These are phyloP conservation scores for Myoxocephalus aenaeus DNA, from an alignment of 2,797 vertebrate species.

Conservation along the genomic window DNA sequence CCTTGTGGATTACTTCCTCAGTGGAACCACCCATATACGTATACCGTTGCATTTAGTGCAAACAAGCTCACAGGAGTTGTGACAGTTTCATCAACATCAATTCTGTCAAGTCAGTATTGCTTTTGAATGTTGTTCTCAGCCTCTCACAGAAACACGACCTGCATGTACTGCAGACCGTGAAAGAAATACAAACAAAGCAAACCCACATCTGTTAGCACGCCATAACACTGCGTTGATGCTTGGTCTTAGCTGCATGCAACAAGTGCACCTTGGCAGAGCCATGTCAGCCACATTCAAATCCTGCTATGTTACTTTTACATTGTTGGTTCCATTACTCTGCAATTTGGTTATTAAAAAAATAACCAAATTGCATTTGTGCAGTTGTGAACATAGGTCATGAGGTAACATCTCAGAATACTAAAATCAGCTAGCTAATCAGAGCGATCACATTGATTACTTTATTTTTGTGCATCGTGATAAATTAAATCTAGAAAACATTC, in stretches of 20 bases:
- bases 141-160: slow-evolving; percentile 33
- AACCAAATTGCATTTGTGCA: slow-evolving; percentile 3
- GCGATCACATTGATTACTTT: neutral
- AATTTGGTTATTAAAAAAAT: too few species aligned
- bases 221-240: slow-evolving; percentile 34
- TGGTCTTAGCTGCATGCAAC: slow-evolving; percentile 39
- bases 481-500: slow-evolving; percentile 1
- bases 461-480: neutral
- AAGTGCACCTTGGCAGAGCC: slow-evolving; percentile 57
- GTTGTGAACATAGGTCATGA: slow-evolving; percentile 18
- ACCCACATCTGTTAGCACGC: slow-evolving; percentile 15
- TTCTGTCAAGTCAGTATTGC: neutral
- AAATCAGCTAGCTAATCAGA: slow-evolving; percentile 12
- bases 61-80: neutral
- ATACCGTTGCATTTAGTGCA: neutral
- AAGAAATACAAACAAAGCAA: slow-evolving; percentile 46
- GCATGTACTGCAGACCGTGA: slow-evolving; percentile 14
- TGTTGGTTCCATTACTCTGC: slow-evolving; percentile 47
- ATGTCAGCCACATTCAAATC: slow-evolving; percentile 46
- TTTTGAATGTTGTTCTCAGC: slow-evolving; percentile 25
- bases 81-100: neutral
- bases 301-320: slow-evolving; percentile 26
- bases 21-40: neutral
- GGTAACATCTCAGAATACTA: slow-evolving; percentile 11
- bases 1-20: neutral